phyloP scores from a whole-genome alignment of 1,140 invertebrate species.

The Ips typographus region DNA sequence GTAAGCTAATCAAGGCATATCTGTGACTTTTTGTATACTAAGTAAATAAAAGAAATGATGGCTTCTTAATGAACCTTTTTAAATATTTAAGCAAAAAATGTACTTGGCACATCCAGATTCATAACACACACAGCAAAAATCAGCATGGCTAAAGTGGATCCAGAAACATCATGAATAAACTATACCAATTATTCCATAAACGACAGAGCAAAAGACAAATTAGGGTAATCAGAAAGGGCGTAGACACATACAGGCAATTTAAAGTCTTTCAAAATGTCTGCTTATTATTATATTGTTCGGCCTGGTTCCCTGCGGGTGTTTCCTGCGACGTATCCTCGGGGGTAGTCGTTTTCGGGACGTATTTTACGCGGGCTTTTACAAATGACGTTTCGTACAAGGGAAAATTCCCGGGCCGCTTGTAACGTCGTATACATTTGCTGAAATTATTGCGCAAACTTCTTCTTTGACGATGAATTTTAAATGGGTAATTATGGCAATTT shows the following conservation, averaged over 20 bases:
- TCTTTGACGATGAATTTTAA: slow-evolving; percentile 22
- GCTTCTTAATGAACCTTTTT: no score
- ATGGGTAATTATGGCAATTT: slow-evolving; percentile 3
- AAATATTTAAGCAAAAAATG: no score
- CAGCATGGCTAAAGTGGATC: no score
- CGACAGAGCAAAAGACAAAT: no score
- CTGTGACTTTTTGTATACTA: no score
- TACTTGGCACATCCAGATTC: no score
- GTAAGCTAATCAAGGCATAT: no score
- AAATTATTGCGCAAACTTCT: slow-evolving; percentile 20
- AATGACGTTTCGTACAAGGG: slow-evolving; percentile 21
- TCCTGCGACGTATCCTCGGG: slow-evolving; percentile 14
- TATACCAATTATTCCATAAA: no score
- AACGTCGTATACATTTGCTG: slow-evolving; percentile 19
- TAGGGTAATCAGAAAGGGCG: no score
- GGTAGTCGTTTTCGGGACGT: slow-evolving; percentile 18
- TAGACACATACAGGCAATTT: neutral
- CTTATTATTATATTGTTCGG: slow-evolving; percentile 27
- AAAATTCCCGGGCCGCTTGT: slow-evolving; percentile 18
- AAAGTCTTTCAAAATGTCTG: slow-evolving; percentile 19
- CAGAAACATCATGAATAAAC: no score
- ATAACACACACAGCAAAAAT: no score
- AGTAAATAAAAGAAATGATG: no score
- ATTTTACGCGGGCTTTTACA: slow-evolving; percentile 16
- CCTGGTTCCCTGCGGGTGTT: slow-evolving; percentile 14